Base-by-base conservation (phyloP, 2,113 vertebrate genomes). In the Danio rerio region DNA sequence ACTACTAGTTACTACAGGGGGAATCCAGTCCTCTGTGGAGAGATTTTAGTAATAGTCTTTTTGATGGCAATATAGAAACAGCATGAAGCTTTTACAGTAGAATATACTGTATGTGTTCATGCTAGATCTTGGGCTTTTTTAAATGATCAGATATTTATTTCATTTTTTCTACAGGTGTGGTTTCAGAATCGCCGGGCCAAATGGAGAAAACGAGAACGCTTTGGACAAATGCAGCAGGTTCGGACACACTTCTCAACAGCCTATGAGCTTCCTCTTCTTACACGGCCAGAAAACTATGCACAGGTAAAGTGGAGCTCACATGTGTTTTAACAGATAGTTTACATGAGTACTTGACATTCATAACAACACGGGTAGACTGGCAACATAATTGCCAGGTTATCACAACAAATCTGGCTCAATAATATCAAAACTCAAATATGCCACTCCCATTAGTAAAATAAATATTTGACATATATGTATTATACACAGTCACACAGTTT, bases 211-310 rank as follows among this genome's bases (percentile, higher is more conserved):
- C 90, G 98, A 85, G 98, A 99, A 80, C 93, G 98, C 11, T 99
- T 99, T 0, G 97, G 98, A 6, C 98, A 99, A 91, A 99, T 99
- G 97, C 98, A 99, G 90, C 98, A 99, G 90, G 98, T 99, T 83
- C 96, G 97, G 31, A 98, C 97, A 1, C 98, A 99, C 89, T 99
- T 99, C 94, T 97, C 98, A 77, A 95, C 96, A 0, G 94, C 97
- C 69, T 99, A 99, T 0, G 97, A 99, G 91, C 91, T 99, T 88
- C 98, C 98, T 9, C 95, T 99, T 43, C 94, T 99, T 83, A 97
- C 98, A 16, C 94, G 96, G n/a, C 95, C 96, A 0, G 98, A 99
- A 91, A 99, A 96, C 89, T 99, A 99, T 0, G 97, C 96, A 87
- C 98, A 99, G 96, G 98, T 99, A 87, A 55, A 11, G 31, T 12